Percentiles rank a stretch among this genome's conserved stretches.
phyloP scores from a whole-genome alignment of 2,113 vertebrate species.

The Ameiurus melas region DNA sequence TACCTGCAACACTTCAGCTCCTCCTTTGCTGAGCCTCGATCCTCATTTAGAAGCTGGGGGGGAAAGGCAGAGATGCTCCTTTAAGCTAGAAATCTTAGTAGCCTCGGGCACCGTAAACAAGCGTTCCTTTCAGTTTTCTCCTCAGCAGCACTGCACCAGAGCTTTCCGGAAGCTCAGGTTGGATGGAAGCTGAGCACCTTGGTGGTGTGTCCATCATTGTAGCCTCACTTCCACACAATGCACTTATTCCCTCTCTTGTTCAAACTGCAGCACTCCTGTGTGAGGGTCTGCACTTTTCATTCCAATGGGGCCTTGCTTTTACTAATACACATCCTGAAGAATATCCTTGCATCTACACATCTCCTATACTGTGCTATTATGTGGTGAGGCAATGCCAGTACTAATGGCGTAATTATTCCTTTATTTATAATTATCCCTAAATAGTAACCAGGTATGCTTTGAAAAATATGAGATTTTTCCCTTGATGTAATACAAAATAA shows the following conservation, averaged over 20 bases:
- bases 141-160: background rate
- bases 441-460: background rate
- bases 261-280: background rate
- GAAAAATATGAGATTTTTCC: background rate
- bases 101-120: constrained; percentile 20
- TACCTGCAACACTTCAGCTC: constrained; percentile 14
- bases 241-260: constrained; percentile 14
- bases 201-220: constrained; percentile 26
- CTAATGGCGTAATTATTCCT: background rate
- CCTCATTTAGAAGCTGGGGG: constrained; percentile 26
- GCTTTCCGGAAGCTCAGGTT: constrained; percentile 14
- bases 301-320: background rate
- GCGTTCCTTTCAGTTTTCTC: background rate
- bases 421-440: background rate
- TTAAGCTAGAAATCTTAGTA: background rate
- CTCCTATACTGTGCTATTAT: background rate
- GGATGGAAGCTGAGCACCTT: constrained; percentile 28
- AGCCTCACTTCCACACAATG: constrained; percentile 9
- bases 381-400: background rate
- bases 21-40: background rate
- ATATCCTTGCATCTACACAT: background rate
- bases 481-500: constrained; percentile 13
- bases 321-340: background rate
- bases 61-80: constrained; percentile 15
- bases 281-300: constrained; percentile 12